Evolutionary conservation across 1,140 invertebrate genomes (phyloP).

Genomic region (Leptonema lineaticorne): DNA sequence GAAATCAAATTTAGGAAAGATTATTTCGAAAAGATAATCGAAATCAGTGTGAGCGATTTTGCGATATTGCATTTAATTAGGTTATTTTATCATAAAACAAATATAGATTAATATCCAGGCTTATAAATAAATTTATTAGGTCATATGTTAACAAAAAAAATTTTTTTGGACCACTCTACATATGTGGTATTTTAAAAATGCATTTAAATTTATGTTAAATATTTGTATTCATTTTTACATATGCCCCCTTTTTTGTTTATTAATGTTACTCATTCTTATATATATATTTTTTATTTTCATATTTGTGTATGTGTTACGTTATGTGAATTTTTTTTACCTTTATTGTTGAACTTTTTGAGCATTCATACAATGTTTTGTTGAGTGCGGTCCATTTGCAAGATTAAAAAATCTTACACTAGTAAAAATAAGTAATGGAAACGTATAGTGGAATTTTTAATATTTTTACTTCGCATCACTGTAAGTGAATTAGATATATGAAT

Average conservation of each 20-base stretch:
- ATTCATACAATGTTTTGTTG: constrained; percentile 25
- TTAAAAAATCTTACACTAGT: constrained; percentile 21
- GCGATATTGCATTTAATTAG: neutral
- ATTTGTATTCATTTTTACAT: too few species aligned
- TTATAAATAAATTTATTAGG: too few species aligned
- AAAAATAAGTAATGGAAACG: constrained; percentile 3
- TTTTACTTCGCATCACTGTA: too few species aligned
- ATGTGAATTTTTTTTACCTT: constrained; percentile 8
- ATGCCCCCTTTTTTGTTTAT: too few species aligned
- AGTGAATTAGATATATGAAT: too few species aligned
- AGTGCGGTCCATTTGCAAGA: constrained; percentile 31
- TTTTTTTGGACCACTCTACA: too few species aligned
- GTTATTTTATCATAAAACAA: neutral
- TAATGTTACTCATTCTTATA: too few species aligned
- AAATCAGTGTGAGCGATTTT: neutral
- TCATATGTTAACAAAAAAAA: too few species aligned
- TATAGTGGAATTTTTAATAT: neutral
- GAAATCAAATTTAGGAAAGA: constrained; percentile 13
- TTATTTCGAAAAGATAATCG: constrained; percentile 7
- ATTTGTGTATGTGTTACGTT: neutral
- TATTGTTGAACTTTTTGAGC: constrained; percentile 5
- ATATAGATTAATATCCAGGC: too few species aligned
- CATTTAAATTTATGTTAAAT: too few species aligned
- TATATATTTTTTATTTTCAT: too few species aligned
- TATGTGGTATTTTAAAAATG: too few species aligned